phyloP scores from a whole-genome alignment of 2,113 vertebrate genomes.

The Mustela lutreola region DNA sequence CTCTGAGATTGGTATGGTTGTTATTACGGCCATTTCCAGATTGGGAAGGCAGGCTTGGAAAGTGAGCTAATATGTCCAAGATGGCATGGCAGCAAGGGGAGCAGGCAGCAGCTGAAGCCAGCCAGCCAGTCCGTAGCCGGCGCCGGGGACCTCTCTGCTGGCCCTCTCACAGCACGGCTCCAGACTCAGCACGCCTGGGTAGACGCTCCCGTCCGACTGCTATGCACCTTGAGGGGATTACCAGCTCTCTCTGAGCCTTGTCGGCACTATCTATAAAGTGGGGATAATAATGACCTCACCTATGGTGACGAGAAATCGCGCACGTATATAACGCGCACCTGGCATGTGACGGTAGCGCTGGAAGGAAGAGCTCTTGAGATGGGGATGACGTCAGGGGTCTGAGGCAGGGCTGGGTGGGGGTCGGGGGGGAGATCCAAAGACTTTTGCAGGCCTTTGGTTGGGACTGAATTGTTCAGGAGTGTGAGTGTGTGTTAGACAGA shows the following conservation, averaged over 20 bases:
- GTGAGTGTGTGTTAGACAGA: neutral
- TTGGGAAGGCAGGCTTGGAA: neutral
- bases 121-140: neutral
- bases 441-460: neutral
- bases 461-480: neutral
- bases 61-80: neutral
- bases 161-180: neutral
- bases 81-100: neutral
- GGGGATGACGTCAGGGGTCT: neutral
- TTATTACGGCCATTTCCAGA: neutral
- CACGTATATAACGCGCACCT: neutral
- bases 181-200: fast-evolving
- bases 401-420: neutral
- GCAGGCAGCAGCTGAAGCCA: neutral
- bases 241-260: neutral
- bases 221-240: neutral
- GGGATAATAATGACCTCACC: neutral
- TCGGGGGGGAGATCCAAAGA: neutral
- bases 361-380: neutral
- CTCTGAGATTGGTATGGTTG: neutral
- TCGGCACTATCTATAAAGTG: neutral
- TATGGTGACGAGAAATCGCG: neutral
- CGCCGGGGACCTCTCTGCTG: fast-evolving
- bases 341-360: neutral
- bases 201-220: neutral